Conservation (phyloP, 2,797 vertebrate genomes). For the Lithobates pipiens region DNA sequence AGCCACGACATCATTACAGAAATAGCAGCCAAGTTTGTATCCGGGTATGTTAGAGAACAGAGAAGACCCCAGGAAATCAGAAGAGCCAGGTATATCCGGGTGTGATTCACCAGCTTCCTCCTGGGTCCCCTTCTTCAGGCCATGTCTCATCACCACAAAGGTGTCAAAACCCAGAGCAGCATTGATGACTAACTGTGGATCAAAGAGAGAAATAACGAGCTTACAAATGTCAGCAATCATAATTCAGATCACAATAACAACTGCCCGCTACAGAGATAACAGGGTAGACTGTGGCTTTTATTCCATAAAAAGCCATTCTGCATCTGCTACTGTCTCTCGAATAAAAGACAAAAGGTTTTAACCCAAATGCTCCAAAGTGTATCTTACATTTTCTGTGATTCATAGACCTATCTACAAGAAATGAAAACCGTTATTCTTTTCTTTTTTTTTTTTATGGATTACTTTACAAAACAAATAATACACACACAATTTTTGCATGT, state of each 20-base stretch:
- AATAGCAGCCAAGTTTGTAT: constrained; percentile 97
- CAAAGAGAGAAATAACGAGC: constrained; percentile 53
- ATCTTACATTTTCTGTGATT: too few species aligned
- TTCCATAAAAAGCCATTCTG: not conserved
- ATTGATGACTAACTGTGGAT: constrained; percentile 89
- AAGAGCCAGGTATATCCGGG: constrained; percentile 40
- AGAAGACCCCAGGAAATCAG: constrained; percentile 82
- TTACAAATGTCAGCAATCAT: constrained; percentile 23
- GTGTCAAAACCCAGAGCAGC: constrained; percentile 97
- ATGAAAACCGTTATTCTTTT: too few species aligned
- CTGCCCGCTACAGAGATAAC: not conserved
- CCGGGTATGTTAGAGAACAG: constrained; percentile 98
- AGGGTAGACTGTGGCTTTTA: not conserved
- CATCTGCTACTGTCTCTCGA: not conserved
- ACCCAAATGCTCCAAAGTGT: not conserved
- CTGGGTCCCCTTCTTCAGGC: constrained; percentile 85
- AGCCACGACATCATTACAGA: constrained; percentile 98
- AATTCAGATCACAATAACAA: not conserved
- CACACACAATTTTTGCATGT: too few species aligned
- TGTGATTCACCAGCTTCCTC: constrained; percentile 71
- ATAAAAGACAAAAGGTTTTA: not conserved
- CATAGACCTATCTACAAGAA: too few species aligned
- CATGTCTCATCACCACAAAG: constrained; percentile 97
- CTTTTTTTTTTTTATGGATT: too few species aligned
- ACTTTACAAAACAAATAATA: too few species aligned